phyloP scores from a whole-genome alignment of 2,888 invertebrate genomes.

The Liodrosophila aerea region DNA sequence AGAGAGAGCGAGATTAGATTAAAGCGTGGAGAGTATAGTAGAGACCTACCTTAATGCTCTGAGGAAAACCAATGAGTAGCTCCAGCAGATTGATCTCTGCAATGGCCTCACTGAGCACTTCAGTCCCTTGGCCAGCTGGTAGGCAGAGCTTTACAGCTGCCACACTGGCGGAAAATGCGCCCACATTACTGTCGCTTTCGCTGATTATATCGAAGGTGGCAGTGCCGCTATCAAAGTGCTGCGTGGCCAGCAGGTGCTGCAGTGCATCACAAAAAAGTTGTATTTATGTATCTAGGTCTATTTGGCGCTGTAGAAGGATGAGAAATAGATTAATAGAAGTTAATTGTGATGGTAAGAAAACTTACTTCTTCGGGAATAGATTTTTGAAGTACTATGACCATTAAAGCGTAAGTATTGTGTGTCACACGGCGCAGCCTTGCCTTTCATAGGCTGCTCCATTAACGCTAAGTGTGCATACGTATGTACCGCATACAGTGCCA shows the following conservation, averaged over 20 bases:
- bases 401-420: slow-evolving; percentile 84
- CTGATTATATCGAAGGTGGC: slow-evolving; percentile 78
- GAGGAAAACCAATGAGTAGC: slow-evolving; percentile 80
- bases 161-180: slow-evolving; percentile 80
- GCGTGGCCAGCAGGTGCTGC: slow-evolving; percentile 78
- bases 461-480: background rate
- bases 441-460: background rate
- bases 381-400: slow-evolving; percentile 84
- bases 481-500: too few species aligned
- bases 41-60: slow-evolving; percentile 79
- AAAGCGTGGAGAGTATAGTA: background rate
- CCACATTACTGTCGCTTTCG: slow-evolving; percentile 70
- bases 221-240: slow-evolving; percentile 72
- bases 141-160: slow-evolving; percentile 80
- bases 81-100: slow-evolving; percentile 82
- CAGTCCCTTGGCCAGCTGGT: slow-evolving; percentile 52
- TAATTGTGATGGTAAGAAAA: slow-evolving; percentile 20
- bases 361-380: slow-evolving; percentile 84
- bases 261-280: slow-evolving; percentile 82
- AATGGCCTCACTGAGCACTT: slow-evolving; percentile 79
- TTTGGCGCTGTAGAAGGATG: slow-evolving; percentile 84
- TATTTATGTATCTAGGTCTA: slow-evolving; percentile 83
- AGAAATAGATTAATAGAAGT: slow-evolving; percentile 1
- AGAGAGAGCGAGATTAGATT: background rate
- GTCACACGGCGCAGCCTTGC: slow-evolving; percentile 81